Evolutionary conservation across 2,113 vertebrate species (phyloP).

Genomic region (Nestor notabilis): DNA sequence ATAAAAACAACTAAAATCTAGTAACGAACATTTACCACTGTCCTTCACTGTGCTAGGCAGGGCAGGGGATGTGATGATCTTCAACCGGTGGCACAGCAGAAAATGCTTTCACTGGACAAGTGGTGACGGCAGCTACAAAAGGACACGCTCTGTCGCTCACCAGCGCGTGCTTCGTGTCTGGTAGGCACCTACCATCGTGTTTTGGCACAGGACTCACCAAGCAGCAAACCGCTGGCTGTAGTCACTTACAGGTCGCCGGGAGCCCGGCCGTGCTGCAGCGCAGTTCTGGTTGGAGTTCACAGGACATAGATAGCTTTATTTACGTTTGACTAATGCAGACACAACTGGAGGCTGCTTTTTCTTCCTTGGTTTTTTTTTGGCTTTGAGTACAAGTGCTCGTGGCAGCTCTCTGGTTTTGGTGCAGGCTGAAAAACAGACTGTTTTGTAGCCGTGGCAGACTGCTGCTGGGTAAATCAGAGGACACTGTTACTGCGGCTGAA

Average conservation of each 20-base stretch:
- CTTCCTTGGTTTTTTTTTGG: not conserved
- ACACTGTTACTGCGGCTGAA: not conserved
- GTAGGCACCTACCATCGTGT: not conserved
- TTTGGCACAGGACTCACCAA: not conserved
- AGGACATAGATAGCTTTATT: constrained; percentile 32
- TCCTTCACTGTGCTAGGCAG: not conserved
- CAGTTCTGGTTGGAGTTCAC: constrained; percentile 23
- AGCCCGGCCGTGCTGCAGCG: not conserved
- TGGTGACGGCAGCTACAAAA: not conserved
- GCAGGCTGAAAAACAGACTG: constrained; percentile 26
- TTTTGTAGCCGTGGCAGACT: not conserved
- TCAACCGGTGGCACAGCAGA: not conserved
- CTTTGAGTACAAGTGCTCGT: not conserved
- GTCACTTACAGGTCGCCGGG: constrained; percentile 25
- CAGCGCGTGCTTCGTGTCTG: not conserved
- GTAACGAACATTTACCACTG: not conserved
- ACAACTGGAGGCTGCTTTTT: constrained; percentile 9
- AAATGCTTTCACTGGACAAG: not conserved
- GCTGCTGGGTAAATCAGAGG: constrained; percentile 20
- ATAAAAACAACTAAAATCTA: not conserved
- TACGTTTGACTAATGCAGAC: not conserved
- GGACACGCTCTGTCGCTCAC: not conserved
- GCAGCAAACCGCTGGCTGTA: not conserved
- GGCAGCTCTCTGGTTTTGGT: constrained; percentile 35
- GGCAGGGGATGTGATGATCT: accelerated